Evolutionary conservation across 2,888 invertebrate species (phyloP).

Genomic region (Smittia aterrima): DNA sequence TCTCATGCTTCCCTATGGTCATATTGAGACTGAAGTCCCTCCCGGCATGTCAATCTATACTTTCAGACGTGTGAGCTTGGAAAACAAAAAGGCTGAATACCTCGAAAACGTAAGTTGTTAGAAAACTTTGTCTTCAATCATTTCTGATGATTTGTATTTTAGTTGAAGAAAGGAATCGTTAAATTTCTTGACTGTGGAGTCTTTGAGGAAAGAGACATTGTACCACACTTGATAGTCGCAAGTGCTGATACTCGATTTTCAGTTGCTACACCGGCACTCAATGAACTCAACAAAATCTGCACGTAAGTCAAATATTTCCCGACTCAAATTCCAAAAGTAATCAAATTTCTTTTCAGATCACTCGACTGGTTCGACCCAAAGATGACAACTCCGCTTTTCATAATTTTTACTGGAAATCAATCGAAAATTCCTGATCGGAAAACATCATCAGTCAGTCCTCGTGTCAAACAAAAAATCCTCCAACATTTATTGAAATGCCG

Average conservation of each 20-base stretch:
- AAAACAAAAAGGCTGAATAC: constrained; percentile 73
- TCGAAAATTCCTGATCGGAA: constrained; percentile 65
- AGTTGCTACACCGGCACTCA: constrained; percentile 84
- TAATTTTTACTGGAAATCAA: constrained; percentile 61
- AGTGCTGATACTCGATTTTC: constrained; percentile 86
- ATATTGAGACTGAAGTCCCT: constrained; percentile 56
- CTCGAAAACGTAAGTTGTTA: constrained; percentile 67
- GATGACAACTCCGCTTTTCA: constrained; percentile 73
- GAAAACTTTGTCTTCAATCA: neutral
- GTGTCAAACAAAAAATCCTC: constrained; percentile 80
- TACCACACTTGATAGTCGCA: constrained; percentile 77
- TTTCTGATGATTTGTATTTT: constrained; percentile 12
- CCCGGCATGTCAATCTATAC: constrained; percentile 75
- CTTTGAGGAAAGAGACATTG: constrained; percentile 70
- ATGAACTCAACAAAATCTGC: constrained; percentile 75
- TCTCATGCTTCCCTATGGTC: constrained; percentile 83
- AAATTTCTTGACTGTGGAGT: constrained; percentile 78
- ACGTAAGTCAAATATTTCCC: constrained; percentile 54
- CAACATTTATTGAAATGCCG: constrained; percentile 76
- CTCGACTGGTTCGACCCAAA: constrained; percentile 74
- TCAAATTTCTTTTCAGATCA: constrained; percentile 56
- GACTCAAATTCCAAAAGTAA: neutral
- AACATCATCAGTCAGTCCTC: constrained; percentile 74
- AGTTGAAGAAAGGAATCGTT: constrained; percentile 74
- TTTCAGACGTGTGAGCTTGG: constrained; percentile 72